Base-by-base conservation (phyloP, 1,140 invertebrate species). In the Lordiphosa clarofinis region DNA sequence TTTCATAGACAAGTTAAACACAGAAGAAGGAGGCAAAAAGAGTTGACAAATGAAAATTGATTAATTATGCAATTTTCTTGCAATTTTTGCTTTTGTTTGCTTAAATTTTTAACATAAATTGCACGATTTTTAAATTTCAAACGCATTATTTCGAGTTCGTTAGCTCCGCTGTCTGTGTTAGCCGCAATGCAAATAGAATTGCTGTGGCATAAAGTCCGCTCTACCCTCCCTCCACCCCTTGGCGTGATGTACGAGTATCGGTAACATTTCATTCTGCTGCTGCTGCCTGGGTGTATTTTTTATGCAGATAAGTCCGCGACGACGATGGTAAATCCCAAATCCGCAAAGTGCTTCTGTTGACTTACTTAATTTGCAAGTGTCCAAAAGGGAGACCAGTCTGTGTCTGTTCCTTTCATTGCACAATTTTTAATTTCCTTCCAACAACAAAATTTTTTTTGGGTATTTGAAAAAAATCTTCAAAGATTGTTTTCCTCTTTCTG, bases 121-220 rank as follows among this genome's bases (percentile, higher is more conserved):
- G 64, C 79, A 84, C 64, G 79, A 78, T 84, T 87, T 86, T 87
- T 87, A 87, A 84, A 87, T 87, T 86, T 87, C 86, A 87, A 87
- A 87, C 79, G 86, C 79, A 70, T 87, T 87, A 87, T 72, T 87
- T 87, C 86, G 19, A 87, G 86, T 87, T 87, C 86, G 86, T 87
- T 87, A 87, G 79, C 61, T 75, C 61, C 64, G 87, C 49, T 56
- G 64, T 56, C 68, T 69, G 61, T 43, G 48, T 72, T 81, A 60
- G 76, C 76, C 76, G 56, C 76, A 81, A 75, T 74, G 71, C 67
- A 81, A 81, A 81, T 81, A 81, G 48, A 66, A 81, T 81, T 42
- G 76, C 44, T 19, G 56, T 62, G 49, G 61, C 74, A 70, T 60
- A 53, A 63, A 68, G 54, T 43, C 48, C 37, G 4, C 39, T 35